Conservation (phyloP, 2,888 invertebrate species). For the Andrena bucephala region DNA sequence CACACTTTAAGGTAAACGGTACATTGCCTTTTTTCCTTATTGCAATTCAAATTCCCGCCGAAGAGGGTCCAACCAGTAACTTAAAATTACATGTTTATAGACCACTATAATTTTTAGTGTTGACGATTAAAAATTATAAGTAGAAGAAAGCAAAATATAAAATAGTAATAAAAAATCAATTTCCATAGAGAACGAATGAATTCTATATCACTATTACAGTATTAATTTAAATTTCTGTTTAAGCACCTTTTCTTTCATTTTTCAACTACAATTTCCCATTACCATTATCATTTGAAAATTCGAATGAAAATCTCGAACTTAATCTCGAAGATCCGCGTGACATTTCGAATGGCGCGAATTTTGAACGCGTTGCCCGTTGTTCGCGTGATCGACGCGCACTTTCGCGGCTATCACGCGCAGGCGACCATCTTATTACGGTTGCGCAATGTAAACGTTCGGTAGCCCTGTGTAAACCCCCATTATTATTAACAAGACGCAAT, state of each 20-base stretch:
- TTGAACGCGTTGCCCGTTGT: slow-evolving; percentile 73
- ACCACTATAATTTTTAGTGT: neutral
- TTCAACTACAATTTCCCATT: neutral
- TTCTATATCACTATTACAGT: no score
- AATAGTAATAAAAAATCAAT: no score
- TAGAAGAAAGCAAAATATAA: no score
- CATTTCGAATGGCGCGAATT: slow-evolving; percentile 24
- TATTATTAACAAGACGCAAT: slow-evolving; percentile 79
- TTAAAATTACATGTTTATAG: neutral
- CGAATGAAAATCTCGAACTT: neutral
- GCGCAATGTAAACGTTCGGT: slow-evolving; percentile 75
- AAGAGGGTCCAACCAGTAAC: neutral
- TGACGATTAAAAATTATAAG: neutral
- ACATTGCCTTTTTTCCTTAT: slow-evolving; percentile 35
- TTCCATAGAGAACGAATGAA: neutral
- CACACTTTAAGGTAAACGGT: slow-evolving; percentile 62
- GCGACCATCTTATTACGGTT: slow-evolving; percentile 74
- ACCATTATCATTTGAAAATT: neutral
- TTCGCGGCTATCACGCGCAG: slow-evolving; percentile 58
- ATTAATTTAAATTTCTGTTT: neutral
- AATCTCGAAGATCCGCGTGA: neutral
- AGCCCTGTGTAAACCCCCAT: slow-evolving; percentile 79
- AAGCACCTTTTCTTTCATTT: no score
- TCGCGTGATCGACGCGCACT: slow-evolving; percentile 68
- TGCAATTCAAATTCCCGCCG: slow-evolving; percentile 2